A percentile compares a stretch with the other conserved stretches of the same genome.
These are phyloP conservation scores for Frankliniella fusca DNA, from an alignment of 2,888 invertebrate genomes.

Conservation along the genomic window DNA sequence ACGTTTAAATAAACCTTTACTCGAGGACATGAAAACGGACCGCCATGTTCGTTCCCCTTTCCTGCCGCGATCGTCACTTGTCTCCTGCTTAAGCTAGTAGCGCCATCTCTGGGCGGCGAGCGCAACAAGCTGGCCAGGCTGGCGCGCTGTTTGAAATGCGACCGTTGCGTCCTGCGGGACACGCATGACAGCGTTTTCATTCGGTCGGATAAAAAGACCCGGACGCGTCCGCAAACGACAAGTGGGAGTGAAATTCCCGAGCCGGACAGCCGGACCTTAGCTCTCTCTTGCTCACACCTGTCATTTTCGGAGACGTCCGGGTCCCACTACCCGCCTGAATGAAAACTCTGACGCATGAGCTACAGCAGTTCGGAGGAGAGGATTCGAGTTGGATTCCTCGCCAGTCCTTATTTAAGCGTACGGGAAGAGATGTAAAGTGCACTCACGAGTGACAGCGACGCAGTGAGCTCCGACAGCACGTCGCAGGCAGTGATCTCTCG, in stretches of 20 bases:
- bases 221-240: too few species aligned
- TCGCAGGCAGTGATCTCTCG: background rate
- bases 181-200: too few species aligned
- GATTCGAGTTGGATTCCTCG: too few species aligned
- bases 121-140: background rate
- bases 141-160: background rate
- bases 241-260: too few species aligned
- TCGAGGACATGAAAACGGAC: background rate
- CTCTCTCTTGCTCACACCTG: too few species aligned
- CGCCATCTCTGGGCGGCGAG: background rate
- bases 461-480: background rate
- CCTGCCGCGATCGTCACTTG: background rate
- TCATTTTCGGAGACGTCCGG: too few species aligned
- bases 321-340: too few species aligned
- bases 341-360: too few species aligned
- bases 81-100: background rate
- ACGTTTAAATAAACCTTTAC: background rate
- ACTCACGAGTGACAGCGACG: background rate
- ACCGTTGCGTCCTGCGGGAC: background rate
- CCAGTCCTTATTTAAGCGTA: too few species aligned
- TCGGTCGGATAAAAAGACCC: too few species aligned
- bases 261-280: too few species aligned
- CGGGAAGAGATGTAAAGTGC: background rate
- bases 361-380: too few species aligned
- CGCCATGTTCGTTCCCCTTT: slow-evolving; percentile 11